Conservation (phyloP, 2,888 invertebrate genomes). For the Notodonta ziczac region DNA sequence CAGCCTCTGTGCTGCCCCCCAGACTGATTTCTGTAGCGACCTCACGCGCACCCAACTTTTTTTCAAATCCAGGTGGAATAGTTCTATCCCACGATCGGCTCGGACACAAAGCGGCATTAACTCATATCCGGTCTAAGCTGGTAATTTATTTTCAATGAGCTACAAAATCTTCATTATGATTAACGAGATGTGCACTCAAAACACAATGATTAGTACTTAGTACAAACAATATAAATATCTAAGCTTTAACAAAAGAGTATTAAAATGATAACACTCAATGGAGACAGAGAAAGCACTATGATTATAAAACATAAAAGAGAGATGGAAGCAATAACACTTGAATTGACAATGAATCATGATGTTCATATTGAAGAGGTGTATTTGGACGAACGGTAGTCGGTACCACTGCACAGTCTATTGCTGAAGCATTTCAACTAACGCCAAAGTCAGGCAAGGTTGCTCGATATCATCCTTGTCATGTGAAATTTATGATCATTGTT, state of each 20-base stretch:
- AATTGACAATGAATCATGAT: conserved; percentile 66
- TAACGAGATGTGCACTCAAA: conserved; percentile 11
- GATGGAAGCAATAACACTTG: conserved; percentile 59
- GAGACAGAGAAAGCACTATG: conserved; percentile 43
- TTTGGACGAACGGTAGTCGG: conserved; percentile 30
- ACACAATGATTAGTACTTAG: conserved; percentile 16
- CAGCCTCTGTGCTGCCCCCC: conserved; percentile 54
- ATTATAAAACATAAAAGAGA: conserved; percentile 45
- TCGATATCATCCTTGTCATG: conserved; percentile 22
- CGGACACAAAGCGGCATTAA: conserved; percentile 16
- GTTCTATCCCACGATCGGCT: conserved; percentile 35
- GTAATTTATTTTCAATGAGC: conserved; percentile 6
- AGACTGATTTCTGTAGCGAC: conserved; percentile 54
- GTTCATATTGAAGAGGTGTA: conserved; percentile 41
- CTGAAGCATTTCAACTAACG: conserved; percentile 15
- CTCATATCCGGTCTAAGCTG: conserved; percentile 8
- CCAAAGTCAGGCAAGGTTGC: conserved; percentile 22
- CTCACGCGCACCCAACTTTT: conserved; percentile 61
- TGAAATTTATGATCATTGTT: conserved; percentile 26
- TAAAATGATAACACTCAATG: conserved; percentile 50
- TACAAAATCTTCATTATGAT: conserved; percentile 5
- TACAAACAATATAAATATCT: conserved; percentile 26
- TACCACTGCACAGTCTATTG: conserved; percentile 24
- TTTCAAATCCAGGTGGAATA: conserved; percentile 47
- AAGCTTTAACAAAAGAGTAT: conserved; percentile 39